A percentile compares a stretch with the other conserved stretches of the same genome.
These are phyloP conservation scores for Mylabris phalerata DNA, from an alignment of 1,140 invertebrate genomes.

Conservation along the genomic window DNA sequence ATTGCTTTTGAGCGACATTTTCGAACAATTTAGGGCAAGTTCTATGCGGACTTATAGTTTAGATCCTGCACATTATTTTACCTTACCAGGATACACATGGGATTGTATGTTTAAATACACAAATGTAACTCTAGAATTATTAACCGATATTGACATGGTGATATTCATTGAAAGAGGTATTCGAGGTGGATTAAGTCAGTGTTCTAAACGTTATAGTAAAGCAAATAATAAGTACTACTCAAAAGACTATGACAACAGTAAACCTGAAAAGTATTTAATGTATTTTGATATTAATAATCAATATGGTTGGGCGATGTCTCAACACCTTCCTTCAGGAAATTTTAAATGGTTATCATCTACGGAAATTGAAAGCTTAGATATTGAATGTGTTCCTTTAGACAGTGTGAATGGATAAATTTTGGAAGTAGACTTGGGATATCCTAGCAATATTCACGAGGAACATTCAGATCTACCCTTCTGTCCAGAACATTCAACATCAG, in stretches of 20 bases:
- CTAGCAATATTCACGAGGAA: conserved; percentile 29
- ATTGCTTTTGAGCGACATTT: conserved; percentile 42
- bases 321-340: conserved; percentile 38
- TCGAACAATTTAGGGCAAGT: conserved; percentile 44
- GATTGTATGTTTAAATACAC: conserved; percentile 42
- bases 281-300: conserved; percentile 51
- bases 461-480: conserved; percentile 42
- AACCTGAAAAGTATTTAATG: conserved; percentile 19
- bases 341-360: conserved; percentile 42
- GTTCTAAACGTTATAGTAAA: conserved; percentile 17
- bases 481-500: conserved; percentile 30
- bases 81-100: conserved; percentile 39
- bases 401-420: conserved; percentile 45
- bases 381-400: conserved; percentile 34
- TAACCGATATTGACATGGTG: conserved; percentile 37
- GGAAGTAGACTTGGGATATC: conserved; percentile 25
- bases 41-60: conserved; percentile 34
- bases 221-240: conserved; percentile 18
- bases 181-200: conserved; percentile 22
- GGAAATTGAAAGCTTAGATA: conserved; percentile 34
- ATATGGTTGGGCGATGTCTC: conserved; percentile 47
- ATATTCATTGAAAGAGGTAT: conserved; percentile 33
- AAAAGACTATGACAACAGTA: conserved; percentile 11
- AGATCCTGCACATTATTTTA: conserved; percentile 39
- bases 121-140: conserved; percentile 42